Evolutionary conservation across 2,113 vertebrate genomes (phyloP), one percentile per base, ranked within the genome.

Genomic region (Taxidea taxus): DNA sequence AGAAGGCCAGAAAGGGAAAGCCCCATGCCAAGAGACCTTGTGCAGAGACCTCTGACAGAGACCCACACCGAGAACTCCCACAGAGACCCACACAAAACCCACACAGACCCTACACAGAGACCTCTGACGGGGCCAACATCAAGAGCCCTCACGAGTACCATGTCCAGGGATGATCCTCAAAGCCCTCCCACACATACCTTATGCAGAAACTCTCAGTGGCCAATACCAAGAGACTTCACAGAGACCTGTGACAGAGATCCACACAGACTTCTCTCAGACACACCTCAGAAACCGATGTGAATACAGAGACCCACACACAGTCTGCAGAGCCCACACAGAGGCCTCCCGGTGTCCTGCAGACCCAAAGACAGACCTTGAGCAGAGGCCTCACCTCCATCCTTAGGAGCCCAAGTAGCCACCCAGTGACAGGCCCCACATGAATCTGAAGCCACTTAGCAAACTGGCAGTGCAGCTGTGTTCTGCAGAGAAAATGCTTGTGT

Each of bases 261-360:
- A 54, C 34, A 70, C 10, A 16, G 39, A 56, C 85, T 37, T 72
- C 37, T 20, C 27, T 11, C 29, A 75, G 13, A 89, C 6, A n/a
- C 54, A 75, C 39, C 37, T 82, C 44, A 68, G 60, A 54, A 11
- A 25, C 31, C 4, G 37, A 11, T 81, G 62, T 44, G 29, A 25
- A 20, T 31, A 47, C 18, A 66, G 62, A 44, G 18, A 80, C 74
- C 34, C 25, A 1, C 54, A 29, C 10, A 39, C 25, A 42, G 9
- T 34, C 34, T 42, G 4, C 29, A 47, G 1, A 6, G 49, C 27
- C 21, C 72, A 29, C 20, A 37, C 1, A 56, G 37, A 68, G 49
- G 9, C 8, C 56, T 5, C 16, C 34, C 34, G 18, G n/a, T 6
- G 60, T 20, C 4, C 25, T 7, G 14, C 18, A 4, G 0, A 44